Evolutionary conservation across 2,888 invertebrate species (phyloP).

Genomic region (Eretmocerus hayati): DNA sequence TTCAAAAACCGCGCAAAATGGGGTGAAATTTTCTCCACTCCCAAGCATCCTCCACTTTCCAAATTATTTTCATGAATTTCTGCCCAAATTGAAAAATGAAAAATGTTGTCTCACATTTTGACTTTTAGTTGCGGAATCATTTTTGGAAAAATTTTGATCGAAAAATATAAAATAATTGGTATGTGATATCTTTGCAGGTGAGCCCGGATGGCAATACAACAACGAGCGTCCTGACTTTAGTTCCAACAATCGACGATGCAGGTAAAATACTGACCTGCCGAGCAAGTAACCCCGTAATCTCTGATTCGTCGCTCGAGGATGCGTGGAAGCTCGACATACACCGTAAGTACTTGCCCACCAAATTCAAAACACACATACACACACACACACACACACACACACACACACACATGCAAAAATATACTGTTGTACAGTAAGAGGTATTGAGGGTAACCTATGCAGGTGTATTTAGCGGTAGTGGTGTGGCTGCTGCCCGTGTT

Average conservation of each 20-base stretch:
- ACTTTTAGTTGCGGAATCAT: not conserved
- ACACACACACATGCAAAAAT: too few species aligned
- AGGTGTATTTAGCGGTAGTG: not conserved
- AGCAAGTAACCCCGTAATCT: slow-evolving; percentile 68
- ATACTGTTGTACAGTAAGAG: too few species aligned
- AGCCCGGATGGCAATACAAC: slow-evolving; percentile 70
- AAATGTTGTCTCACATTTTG: too few species aligned
- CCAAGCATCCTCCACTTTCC: too few species aligned
- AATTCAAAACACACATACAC: too few species aligned
- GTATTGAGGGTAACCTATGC: too few species aligned
- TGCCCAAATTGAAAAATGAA: too few species aligned
- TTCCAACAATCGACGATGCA: slow-evolving; percentile 73
- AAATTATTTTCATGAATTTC: too few species aligned
- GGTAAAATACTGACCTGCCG: slow-evolving; percentile 71
- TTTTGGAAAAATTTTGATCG: not conserved
- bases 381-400: too few species aligned
- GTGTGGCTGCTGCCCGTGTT: not conserved
- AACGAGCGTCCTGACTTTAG: slow-evolving; percentile 67
- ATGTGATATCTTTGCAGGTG: slow-evolving; percentile 45
- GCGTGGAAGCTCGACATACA: slow-evolving; percentile 76
- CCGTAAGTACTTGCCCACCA: slow-evolving; percentile 58
- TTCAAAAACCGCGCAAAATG: too few species aligned
- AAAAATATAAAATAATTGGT: not conserved
- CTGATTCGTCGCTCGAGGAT: slow-evolving; percentile 69
- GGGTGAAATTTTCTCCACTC: too few species aligned